Percentiles rank a stretch among this genome's conserved stretches.
Conservation (phyloP, 2,888 invertebrate genomes). For the Deroplatys truncata region DNA sequence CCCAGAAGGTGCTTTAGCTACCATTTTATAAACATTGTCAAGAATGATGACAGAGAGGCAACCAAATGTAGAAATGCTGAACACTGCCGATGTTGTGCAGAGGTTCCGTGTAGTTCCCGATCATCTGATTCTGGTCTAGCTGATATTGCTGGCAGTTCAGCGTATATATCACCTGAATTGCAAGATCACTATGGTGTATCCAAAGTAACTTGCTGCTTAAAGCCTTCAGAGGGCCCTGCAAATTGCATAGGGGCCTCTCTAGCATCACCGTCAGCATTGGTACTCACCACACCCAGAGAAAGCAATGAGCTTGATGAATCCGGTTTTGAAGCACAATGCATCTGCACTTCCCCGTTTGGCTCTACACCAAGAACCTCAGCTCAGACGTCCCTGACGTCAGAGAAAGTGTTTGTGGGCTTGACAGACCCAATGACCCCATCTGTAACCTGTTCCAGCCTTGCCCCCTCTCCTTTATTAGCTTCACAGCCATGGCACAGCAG, state of each 20-base stretch:
- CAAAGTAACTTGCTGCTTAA: neutral
- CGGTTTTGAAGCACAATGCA: constrained; percentile 65
- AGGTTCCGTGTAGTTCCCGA: constrained; percentile 31
- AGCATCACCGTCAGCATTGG: neutral
- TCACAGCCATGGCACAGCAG: constrained; percentile 37
- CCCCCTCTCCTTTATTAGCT: constrained; percentile 42
- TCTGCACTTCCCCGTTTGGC: constrained; percentile 68
- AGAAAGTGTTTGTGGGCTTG: constrained; percentile 51
- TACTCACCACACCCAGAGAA: constrained; percentile 12
- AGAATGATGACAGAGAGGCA: neutral
- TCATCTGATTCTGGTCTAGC: constrained; percentile 80
- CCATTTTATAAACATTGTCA: constrained; percentile 8
- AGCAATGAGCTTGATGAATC: constrained; percentile 40
- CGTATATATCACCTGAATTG: constrained; percentile 56
- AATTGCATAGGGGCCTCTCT: constrained; percentile 27
- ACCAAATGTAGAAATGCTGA: constrained; percentile 4
- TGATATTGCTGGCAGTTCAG: constrained; percentile 52
- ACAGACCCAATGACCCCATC: constrained; percentile 51
- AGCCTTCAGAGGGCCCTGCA: neutral
- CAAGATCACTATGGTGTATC: constrained; percentile 53
- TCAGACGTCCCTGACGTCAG: constrained; percentile 54
- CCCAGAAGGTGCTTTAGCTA: constrained; percentile 1
- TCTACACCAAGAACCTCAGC: constrained; percentile 67
- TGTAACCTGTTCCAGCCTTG: constrained; percentile 50
- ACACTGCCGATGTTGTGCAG: constrained; percentile 19